Base-by-base conservation (phyloP, 2,797 vertebrate genomes). In the Amblyopsis hoosieri region DNA sequence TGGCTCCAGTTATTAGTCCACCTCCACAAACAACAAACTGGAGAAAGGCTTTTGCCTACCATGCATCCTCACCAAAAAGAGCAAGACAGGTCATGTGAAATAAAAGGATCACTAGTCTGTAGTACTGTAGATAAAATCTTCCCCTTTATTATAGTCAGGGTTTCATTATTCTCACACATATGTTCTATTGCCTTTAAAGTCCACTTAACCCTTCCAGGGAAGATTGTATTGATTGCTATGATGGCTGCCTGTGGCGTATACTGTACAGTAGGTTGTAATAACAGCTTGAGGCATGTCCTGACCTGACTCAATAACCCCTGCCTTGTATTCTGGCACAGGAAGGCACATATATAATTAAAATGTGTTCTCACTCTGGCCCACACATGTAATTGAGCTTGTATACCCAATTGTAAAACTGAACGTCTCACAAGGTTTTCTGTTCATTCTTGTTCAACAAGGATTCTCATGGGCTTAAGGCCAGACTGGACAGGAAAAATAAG, bases 321-420 rank as follows among this genome's bases (percentile, higher is more conserved):
- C 72, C 58, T 64, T 53, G 60, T 67, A 62, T 31, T 65, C 33
- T 8, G 42, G 58, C 50, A 79, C 54, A 68, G 79, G 56, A 52
- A 54, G 72, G 60, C 74, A 62, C 67, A 81, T 83, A 62, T 81
- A 84, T 79, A 76, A 87, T 80, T 84, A 37, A 60, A 80, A 77
- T 75, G 56, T 80, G 72, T 80, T 85, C 78, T 79, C 61, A 67
- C 60, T 59, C 49, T 70, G 72, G 74, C 76, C 71, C 19, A n/a
- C 69, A 64, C 76, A 58, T 82, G 86, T 79, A 76, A 81, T 84
- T 79, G 74, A 69, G 69, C 76, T 83, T 66, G 79, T 80, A 75
- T 82, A 72, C 79, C 75, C 54, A 0, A 60, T 54, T 69, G 75
- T 64, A 60, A 57, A 46, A 37, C 70, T 53, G 45, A 76, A 64